These are phyloP conservation scores for Tetragnatha montana DNA, from an alignment of 2,888 invertebrate species.

Conservation along the genomic window DNA sequence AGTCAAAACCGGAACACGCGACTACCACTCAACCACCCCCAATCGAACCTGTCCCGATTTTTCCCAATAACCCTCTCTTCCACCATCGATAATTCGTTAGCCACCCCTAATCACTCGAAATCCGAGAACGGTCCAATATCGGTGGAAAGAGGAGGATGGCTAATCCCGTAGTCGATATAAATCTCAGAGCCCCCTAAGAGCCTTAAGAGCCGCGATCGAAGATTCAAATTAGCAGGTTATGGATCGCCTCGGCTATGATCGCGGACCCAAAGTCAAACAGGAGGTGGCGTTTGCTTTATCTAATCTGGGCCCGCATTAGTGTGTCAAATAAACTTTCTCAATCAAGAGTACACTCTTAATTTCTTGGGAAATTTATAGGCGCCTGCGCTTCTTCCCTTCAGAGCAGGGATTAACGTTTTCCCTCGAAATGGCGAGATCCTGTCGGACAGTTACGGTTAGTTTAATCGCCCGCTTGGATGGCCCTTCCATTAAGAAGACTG, in stretches of 20 bases:
- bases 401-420: conserved; percentile 1
- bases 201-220: background rate
- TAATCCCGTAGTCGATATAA: too few relatives aligned
- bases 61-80: too few relatives aligned
- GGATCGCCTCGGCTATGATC: background rate
- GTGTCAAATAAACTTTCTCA: conserved; percentile 37
- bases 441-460: conserved; percentile 25
- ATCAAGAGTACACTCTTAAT: conserved; percentile 47
- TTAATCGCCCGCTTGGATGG: conserved; percentile 24
- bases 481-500: conserved; percentile 6
- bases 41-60: too few relatives aligned
- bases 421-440: conserved; percentile 15
- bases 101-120: too few relatives aligned
- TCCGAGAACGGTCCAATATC: too few relatives aligned
- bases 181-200: too few relatives aligned
- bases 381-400: background rate
- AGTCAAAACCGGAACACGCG: too few relatives aligned
- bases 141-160: too few relatives aligned
- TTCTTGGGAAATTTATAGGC: conserved; percentile 44
- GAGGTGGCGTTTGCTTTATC: conserved; percentile 23
- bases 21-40: too few relatives aligned
- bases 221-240: background rate
- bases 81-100: too few relatives aligned
- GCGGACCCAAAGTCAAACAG: background rate
- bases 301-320: conserved; percentile 49